Conservation (phyloP, 2,113 vertebrate species). For the Genyomyrus donnyi region DNA sequence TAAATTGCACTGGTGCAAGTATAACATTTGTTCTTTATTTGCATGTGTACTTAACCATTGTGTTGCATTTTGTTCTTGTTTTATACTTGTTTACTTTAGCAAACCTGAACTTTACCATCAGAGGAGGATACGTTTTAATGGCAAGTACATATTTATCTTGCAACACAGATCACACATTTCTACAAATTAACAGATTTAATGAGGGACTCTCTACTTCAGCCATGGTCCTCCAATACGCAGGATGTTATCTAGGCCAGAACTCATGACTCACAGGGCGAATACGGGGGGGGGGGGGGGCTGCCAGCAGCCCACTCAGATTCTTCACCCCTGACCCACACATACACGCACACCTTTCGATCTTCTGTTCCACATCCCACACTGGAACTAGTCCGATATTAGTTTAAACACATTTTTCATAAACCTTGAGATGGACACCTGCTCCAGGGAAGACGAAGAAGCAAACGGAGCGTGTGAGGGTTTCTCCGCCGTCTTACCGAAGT, state of each 20-base stretch:
- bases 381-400: background rate
- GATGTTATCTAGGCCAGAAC: background rate
- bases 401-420: background rate
- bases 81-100: background rate
- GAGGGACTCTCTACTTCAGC: background rate
- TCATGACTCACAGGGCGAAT: background rate
- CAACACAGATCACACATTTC: background rate
- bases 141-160: background rate
- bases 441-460: background rate
- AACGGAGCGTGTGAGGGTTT: background rate
- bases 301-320: background rate
- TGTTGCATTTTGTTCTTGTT: background rate
- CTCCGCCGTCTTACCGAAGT: conserved; percentile 74
- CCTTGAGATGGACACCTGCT: background rate
- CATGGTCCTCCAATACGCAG: background rate
- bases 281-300: background rate
- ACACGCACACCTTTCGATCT: background rate
- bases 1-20: background rate
- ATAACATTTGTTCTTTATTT: background rate
- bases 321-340: background rate
- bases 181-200: background rate
- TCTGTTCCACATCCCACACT: background rate
- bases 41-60: background rate
- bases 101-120: background rate
- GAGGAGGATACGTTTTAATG: background rate